These are phyloP conservation scores for Drosophila asahinai DNA, from an alignment of 1,140 invertebrate genomes.

Conservation along the genomic window DNA sequence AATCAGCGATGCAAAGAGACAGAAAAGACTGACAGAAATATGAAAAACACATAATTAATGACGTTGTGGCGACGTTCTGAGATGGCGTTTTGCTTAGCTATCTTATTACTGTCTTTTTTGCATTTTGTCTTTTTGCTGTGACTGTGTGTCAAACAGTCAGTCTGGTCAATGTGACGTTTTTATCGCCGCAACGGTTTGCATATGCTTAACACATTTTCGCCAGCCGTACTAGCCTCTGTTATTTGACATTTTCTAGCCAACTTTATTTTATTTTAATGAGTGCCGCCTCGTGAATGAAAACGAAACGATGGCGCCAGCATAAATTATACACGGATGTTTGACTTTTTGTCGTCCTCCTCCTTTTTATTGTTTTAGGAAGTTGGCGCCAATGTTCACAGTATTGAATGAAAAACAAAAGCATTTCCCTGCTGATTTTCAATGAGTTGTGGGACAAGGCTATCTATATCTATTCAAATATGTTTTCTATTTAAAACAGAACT, in stretches of 20 bases:
- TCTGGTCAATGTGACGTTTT: conserved; percentile 36
- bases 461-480: conserved; percentile 37
- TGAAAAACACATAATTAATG: conserved; percentile 50
- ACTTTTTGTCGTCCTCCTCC: conserved; percentile 20
- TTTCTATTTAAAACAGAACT: not conserved
- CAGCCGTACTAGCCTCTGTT: conserved; percentile 18
- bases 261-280: conserved; percentile 55
- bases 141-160: conserved; percentile 23
- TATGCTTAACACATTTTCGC: conserved; percentile 62
- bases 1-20: conserved; percentile 33
- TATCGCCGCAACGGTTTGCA: conserved; percentile 37
- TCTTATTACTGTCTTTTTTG: conserved; percentile 22
- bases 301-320: conserved; percentile 50
- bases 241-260: conserved; percentile 28
- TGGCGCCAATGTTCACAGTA: conserved; percentile 23
- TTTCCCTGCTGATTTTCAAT: conserved; percentile 17
- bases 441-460: not conserved
- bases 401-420: conserved; percentile 32
- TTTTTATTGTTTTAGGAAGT: conserved; percentile 29
- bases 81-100: conserved; percentile 35
- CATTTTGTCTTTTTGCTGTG: conserved; percentile 8
- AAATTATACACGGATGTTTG: conserved; percentile 48
- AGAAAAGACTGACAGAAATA: conserved; percentile 17
- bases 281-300: conserved; percentile 23
- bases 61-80: conserved; percentile 15